phyloP scores from a whole-genome alignment of 2,113 vertebrate species.

The Motacilla tschutschensis region DNA sequence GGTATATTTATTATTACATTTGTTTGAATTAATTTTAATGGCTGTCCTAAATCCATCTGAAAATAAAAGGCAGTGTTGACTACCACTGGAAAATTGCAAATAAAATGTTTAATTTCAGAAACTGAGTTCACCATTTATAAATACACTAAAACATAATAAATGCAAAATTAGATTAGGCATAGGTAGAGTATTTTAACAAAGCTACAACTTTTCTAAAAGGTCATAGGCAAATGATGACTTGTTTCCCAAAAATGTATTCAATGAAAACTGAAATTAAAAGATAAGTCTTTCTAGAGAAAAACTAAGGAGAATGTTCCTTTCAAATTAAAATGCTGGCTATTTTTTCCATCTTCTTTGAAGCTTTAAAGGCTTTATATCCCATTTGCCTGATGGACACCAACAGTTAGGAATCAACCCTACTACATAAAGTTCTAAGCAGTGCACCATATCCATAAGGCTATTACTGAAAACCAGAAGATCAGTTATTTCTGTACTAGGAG shows the following conservation, averaged over 20 bases:
- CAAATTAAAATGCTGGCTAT: slow-evolving; percentile 57
- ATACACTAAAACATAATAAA: slow-evolving; percentile 82
- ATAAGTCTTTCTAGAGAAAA: slow-evolving; percentile 16
- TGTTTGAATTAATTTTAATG: neutral
- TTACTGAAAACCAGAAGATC: slow-evolving; percentile 24
- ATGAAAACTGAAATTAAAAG: slow-evolving; percentile 55
- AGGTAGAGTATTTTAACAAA: slow-evolving; percentile 77
- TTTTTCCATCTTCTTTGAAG: slow-evolving; percentile 19
- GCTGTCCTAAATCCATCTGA: neutral
- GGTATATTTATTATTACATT: neutral
- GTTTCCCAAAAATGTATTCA: slow-evolving; percentile 49
- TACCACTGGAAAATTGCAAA: slow-evolving; percentile 76
- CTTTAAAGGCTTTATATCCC: slow-evolving; percentile 39
- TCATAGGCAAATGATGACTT: slow-evolving; percentile 64
- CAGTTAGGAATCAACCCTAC: slow-evolving; percentile 47
- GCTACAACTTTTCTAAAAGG: slow-evolving; percentile 68
- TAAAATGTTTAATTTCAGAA: slow-evolving; percentile 86
- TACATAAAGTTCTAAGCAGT: slow-evolving; percentile 58
- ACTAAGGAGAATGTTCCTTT: neutral
- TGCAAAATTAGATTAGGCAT: slow-evolving; percentile 74
- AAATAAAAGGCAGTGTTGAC: slow-evolving; percentile 57
- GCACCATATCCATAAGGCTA: slow-evolving; percentile 63
- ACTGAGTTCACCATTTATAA: slow-evolving; percentile 81
- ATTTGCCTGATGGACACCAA: slow-evolving; percentile 55
- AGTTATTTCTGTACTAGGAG: slow-evolving; percentile 31